Percentiles rank a stretch among this genome's conserved stretches.
These are phyloP conservation scores for Albula goreensis DNA, from an alignment of 2,113 vertebrate genomes.

Conservation along the genomic window DNA sequence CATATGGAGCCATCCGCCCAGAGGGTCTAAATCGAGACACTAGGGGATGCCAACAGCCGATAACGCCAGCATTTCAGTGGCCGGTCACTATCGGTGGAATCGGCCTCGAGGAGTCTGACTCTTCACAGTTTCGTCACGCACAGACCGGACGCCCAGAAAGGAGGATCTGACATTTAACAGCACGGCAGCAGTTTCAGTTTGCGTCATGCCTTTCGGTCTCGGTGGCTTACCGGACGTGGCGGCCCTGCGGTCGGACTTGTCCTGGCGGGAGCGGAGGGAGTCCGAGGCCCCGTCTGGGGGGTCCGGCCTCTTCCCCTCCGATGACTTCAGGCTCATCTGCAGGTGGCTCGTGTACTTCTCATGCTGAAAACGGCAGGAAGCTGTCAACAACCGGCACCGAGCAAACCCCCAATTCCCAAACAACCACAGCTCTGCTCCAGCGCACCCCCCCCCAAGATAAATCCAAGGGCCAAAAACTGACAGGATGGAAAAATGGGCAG, in stretches of 20 bases:
- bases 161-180: neutral
- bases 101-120: neutral
- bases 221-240: conserved; percentile 69
- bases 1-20: neutral
- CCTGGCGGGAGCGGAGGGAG: conserved; percentile 63
- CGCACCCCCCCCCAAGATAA: neutral
- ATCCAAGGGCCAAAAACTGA: neutral
- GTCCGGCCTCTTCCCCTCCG: conserved; percentile 66
- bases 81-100: neutral
- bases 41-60: neutral
- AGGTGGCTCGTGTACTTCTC: conserved; percentile 97
- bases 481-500: neutral
- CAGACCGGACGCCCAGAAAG: neutral
- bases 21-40: neutral
- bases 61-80: neutral
- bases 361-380: conserved; percentile 72
- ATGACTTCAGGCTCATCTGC: conserved; percentile 77
- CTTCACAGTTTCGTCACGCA: neutral
- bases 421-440: too few relatives aligned
- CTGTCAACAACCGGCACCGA: neutral
- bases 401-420: neutral
- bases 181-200: neutral
- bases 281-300: conserved; percentile 69
- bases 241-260: conserved; percentile 79
- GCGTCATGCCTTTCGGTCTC: neutral